phyloP scores from a whole-genome alignment of 2,797 vertebrate species.

The Alcedo quadribrachys region DNA sequence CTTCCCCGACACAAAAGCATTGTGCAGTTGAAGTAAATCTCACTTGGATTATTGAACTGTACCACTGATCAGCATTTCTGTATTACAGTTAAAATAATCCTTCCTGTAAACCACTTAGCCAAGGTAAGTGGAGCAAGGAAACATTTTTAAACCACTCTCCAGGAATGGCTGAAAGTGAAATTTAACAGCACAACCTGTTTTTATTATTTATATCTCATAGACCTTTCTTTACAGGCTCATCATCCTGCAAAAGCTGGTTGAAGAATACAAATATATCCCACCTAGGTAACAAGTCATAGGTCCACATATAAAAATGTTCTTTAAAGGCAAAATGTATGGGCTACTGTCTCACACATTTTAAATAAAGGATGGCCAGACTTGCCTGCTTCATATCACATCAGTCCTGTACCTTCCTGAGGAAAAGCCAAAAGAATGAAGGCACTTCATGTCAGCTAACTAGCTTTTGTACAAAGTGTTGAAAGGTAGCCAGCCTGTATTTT shows the following conservation, averaged over 20 bases:
- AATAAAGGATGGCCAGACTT: neutral
- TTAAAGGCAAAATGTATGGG: neutral
- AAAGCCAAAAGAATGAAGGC: neutral
- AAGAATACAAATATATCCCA: neutral
- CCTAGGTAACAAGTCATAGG: neutral
- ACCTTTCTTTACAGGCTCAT: neutral
- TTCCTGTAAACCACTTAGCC: constrained; percentile 33
- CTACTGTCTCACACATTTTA: neutral
- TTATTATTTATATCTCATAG: neutral
- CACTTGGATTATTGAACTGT: constrained; percentile 14
- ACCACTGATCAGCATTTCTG: constrained; percentile 18
- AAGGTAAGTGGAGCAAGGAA: constrained; percentile 20
- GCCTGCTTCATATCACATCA: neutral
- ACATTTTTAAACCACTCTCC: neutral
- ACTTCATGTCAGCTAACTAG: neutral
- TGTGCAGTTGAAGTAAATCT: constrained; percentile 1
- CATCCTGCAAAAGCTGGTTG: neutral
- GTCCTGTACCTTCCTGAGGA: neutral
- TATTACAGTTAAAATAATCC: constrained; percentile 34
- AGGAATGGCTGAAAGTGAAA: neutral
- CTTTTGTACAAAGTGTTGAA: neutral
- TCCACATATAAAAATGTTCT: neutral
- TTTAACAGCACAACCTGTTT: neutral
- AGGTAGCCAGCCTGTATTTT: neutral
- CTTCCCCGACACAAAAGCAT: neutral